These are phyloP conservation scores for Diplogasteroides magnus DNA, from an alignment of 1,140 invertebrate species.

Conservation along the genomic window DNA sequence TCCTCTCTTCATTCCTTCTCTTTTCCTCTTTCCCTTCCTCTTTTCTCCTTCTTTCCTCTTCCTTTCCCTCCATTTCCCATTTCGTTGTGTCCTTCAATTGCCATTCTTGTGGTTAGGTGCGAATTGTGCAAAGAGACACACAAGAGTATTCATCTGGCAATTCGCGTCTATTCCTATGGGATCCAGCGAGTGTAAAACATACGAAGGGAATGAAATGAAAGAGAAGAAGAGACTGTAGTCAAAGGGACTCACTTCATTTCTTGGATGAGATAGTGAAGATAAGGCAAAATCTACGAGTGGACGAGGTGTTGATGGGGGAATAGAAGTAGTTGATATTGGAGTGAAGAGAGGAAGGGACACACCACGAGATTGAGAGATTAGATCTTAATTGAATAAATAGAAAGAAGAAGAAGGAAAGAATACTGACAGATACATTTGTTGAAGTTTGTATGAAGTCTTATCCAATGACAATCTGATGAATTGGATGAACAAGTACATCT, in stretches of 20 bases:
- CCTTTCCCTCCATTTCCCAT: not conserved
- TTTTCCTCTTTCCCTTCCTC: not conserved
- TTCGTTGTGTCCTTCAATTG: not conserved
- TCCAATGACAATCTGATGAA: conserved; percentile 54
- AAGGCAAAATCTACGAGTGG: too few species aligned
- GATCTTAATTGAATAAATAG: conserved; percentile 16
- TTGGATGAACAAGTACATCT: conserved; percentile 42
- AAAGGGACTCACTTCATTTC: too few species aligned
- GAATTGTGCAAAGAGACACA: too few species aligned
- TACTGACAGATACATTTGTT: conserved; percentile 53
- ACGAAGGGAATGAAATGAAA: not conserved
- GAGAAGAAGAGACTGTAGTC: not conserved
- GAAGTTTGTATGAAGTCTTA: conserved; percentile 52
- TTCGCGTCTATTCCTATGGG: too few species aligned
- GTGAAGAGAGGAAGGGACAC: not conserved
- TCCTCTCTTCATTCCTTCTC: conserved; percentile 1
- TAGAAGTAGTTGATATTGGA: not conserved
- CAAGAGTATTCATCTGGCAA: too few species aligned
- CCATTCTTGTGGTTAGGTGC: too few species aligned
- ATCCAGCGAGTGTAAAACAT: not conserved
- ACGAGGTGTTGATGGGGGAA: too few species aligned
- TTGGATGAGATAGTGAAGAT: too few species aligned
- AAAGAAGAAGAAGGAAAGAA: conserved; percentile 5
- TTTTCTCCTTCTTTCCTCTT: not conserved
- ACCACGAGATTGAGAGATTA: conserved; percentile 9